Base-by-base conservation (phyloP, 2,888 invertebrate species). In the Drymonia ruficornis region DNA sequence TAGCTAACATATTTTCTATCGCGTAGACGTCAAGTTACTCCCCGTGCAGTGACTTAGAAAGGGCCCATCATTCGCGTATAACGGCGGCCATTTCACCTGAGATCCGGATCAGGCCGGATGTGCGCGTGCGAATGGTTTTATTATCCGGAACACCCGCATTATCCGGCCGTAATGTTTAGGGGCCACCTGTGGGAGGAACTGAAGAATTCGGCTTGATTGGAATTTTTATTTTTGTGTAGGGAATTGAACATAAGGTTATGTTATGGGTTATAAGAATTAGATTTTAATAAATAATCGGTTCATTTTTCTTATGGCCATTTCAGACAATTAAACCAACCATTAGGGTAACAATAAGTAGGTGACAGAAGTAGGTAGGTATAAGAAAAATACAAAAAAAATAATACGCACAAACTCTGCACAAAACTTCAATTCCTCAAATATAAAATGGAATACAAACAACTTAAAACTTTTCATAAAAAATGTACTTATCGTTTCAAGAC, bases 91-190 rank as follows among this genome's bases (percentile, higher is more conserved):
- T 76, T 66, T 63, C 68, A 76, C 75, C 80, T 71, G 69, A 70
- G 72, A 72, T 61, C 75, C 78, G 72, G 75, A 69, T 73, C 65
- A 67, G 53, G 59, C 50, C 49, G 64, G 66, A 48, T 54, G 56
- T 61, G 70, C 63, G 74, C 78, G 79, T 79, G 80, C 74, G 56
- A 83, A 85, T 83, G 81, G 77, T 74, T 78, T 76, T 82, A 83
- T 84, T 83, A 84, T 78, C 81, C 81, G 78, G 72, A 56, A 63
- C 64, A 57, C 57, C 61, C 67, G 59, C 56, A 51, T 64, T 61
- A 71, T 64, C 71, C 67, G 61, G 56, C 55, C 63, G 63, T 64
- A 59, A 70, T 68, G 76, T 78, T 80, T 74, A 80, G 61, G 65
- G 67, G 66, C 81, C 85, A 84, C 85, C 83, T 85, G 84, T 83